Evolutionary conservation across 2,797 vertebrate species (phyloP).

Genomic region (Bucorvus abyssinicus): DNA sequence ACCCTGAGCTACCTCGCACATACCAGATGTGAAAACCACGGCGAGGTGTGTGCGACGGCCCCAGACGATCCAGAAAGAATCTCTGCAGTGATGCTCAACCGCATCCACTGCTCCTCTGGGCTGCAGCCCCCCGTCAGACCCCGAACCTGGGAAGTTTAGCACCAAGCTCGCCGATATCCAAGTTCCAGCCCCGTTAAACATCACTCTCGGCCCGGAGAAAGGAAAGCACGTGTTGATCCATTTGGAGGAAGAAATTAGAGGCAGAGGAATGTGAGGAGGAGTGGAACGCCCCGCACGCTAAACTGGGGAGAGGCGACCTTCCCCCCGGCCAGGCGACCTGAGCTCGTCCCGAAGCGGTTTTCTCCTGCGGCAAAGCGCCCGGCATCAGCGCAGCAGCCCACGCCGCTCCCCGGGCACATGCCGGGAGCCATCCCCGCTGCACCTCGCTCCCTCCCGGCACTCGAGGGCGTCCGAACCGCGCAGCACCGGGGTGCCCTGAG

Average conservation of each 20-base stretch:
- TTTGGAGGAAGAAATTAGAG: not conserved
- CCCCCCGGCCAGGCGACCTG: not conserved
- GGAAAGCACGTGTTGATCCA: constrained; percentile 25
- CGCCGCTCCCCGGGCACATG: not conserved
- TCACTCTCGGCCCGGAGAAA: not conserved
- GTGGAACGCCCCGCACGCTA: too few species aligned
- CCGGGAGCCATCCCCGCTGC: not conserved
- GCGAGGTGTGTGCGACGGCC: fast-evolving
- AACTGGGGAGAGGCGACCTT: not conserved
- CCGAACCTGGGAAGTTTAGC: fast-evolving
- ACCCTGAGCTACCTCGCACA: fast-evolving
- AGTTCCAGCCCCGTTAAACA: not conserved
- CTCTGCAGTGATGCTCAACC: not conserved
- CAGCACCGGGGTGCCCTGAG: not conserved
- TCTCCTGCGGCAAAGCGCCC: not conserved
- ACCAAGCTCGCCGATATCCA: not conserved
- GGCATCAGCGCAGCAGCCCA: not conserved
- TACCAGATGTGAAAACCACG: not conserved
- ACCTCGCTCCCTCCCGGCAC: not conserved
- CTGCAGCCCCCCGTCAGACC: not conserved
- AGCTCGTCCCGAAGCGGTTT: not conserved
- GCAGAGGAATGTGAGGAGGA: not conserved
- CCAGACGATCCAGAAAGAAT: not conserved
- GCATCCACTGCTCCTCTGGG: fast-evolving
- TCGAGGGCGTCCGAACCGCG: not conserved